A percentile compares a stretch with the other conserved stretches of the same genome.
These are phyloP conservation scores for Apodemus speciosus DNA, from an alignment of 2,113 vertebrate genomes.

Conservation along the genomic window DNA sequence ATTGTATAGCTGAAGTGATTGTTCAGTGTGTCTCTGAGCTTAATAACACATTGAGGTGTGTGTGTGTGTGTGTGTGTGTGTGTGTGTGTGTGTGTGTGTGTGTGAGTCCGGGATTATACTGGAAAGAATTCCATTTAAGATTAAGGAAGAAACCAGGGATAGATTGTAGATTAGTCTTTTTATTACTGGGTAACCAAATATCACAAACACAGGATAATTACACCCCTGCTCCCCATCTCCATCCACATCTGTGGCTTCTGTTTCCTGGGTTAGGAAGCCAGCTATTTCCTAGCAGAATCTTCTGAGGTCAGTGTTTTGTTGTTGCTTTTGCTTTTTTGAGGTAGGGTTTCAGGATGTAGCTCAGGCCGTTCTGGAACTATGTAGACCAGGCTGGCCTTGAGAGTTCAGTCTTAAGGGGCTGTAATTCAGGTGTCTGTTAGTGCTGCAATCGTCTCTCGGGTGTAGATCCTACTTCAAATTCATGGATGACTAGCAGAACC, in stretches of 20 bases:
- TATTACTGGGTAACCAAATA: slow-evolving; percentile 33
- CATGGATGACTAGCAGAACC: neutral
- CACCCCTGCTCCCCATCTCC: neutral
- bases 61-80: neutral
- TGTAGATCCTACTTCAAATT: neutral
- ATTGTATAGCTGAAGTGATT: neutral
- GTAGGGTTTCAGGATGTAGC: neutral
- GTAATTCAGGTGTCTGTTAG: neutral
- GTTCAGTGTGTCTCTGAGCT: neutral
- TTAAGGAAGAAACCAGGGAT: slow-evolving; percentile 32
- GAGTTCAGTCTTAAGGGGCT: neutral
- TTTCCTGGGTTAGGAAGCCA: neutral
- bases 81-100: neutral
- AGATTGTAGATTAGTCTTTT: neutral
- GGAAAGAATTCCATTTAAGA: slow-evolving; percentile 5
- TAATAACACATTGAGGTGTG: neutral
- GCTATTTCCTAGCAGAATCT: neutral
- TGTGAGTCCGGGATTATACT: neutral
- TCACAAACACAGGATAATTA: neutral
- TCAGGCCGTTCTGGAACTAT: neutral
- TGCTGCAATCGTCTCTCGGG: neutral
- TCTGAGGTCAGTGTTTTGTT: neutral
- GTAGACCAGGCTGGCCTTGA: neutral
- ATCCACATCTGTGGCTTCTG: slow-evolving; percentile 23
- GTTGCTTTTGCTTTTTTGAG: neutral